Evolutionary conservation across 2,888 invertebrate species (phyloP), one percentile per base, ranked within the genome.

Genomic region (Trichopria drosophilae): DNA sequence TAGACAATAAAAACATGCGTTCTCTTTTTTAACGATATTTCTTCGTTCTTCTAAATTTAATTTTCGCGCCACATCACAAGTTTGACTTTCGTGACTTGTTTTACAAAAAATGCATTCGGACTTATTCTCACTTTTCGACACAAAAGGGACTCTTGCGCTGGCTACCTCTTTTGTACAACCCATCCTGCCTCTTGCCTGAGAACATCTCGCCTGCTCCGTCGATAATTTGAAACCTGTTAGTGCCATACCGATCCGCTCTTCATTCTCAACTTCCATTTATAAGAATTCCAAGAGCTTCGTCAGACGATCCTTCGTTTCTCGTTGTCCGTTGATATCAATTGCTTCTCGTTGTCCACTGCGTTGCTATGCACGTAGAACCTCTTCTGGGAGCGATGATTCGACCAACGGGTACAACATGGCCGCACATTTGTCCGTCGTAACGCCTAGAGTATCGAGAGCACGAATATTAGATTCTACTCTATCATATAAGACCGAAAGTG

Each of bases 401-500:
- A 63, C 63, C 5, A 60, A 29, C 2, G 60, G 60, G 34, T 46
- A 63, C 13, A 60, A 34, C 45, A 60, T 60, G 1, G 58, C 49
- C 2, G 59, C 59, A 35, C 53, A 61, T 44, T 58, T 61, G 6
- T 56, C 56, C 5, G 51, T 45, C 6, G 59, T 58, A 15, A 58
- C 58, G 4, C 52, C 1, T 32, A 61, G 39, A 4, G 57, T 39
- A 18, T 58, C 57, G 7, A 44, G 51, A 15, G 65, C 61, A 26
- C 61, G 41, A 29, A 68, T 41, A 29, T 65, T 62, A 10, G 60
- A 52, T 26, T 66, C 63, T 10, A 69, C 32, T 46, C 55, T 53
- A 51, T 66, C 65, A 44, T 64, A 63, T 6, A 65, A 36, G 12
- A 20, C 9, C 6, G 47, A 22, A 9, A 62, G 19, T 23, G 57